Evolutionary conservation across 23 tunicate genomes (phyloP).

Genomic region (Halocynthia roretzi): DNA sequence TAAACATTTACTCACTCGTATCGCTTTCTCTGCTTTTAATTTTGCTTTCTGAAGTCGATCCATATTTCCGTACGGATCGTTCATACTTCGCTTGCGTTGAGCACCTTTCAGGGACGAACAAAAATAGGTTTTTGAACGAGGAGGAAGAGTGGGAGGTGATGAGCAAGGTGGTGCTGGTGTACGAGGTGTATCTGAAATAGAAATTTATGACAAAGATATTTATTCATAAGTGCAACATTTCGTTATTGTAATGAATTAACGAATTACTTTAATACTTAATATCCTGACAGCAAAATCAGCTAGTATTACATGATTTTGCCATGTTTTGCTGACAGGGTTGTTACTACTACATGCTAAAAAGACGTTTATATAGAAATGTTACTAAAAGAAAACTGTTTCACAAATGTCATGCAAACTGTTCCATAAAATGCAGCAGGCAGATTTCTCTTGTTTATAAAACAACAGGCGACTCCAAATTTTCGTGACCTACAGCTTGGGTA

Average conservation of each 20-base stretch:
- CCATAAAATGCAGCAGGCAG: too few relatives aligned
- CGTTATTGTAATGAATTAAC: neutral
- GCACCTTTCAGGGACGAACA: conserved; percentile 11
- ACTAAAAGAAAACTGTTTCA: too few relatives aligned
- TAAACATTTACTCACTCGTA: conserved; percentile 34
- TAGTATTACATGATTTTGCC: too few relatives aligned
- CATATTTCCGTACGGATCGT: conserved; percentile 81
- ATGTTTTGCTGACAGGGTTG: too few relatives aligned
- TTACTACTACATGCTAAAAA: too few relatives aligned
- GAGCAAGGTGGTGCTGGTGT: conserved; percentile 19
- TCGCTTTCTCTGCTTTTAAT: conserved; percentile 72
- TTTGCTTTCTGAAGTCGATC: conserved; percentile 80
- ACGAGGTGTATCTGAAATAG: conserved; percentile 24
- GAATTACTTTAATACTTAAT: too few relatives aligned
- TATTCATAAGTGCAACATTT: neutral
- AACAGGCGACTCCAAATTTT: too few relatives aligned
- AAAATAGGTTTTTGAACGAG: conserved; percentile 68
- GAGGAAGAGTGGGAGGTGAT: conserved; percentile 44
- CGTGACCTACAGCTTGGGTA: too few relatives aligned
- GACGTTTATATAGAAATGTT: too few relatives aligned
- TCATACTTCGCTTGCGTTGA: conserved; percentile 34
- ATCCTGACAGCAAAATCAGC: too few relatives aligned
- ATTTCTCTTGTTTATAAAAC: too few relatives aligned
- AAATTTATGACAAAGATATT: neutral
- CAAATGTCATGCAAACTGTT: too few relatives aligned